Evolutionary conservation across 2,888 invertebrate genomes (phyloP), one percentile per base, ranked within the genome.

Genomic region (Gandaritis pyraliata): DNA sequence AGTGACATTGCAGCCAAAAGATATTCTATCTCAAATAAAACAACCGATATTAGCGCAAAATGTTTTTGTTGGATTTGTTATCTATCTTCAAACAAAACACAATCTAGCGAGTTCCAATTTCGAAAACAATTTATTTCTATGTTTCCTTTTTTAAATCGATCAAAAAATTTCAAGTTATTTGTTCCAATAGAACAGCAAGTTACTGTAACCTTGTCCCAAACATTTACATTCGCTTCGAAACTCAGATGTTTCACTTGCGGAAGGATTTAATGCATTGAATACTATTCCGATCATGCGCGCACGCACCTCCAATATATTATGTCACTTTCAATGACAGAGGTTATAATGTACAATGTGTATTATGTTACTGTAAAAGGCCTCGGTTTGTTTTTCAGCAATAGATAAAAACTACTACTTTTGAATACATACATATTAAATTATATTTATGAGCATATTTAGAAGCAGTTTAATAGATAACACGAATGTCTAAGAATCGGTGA

Each of bases 121-220:
- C 36, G 15, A 52, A 58, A 47, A 39, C 53, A 60, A 48, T 39
- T 54, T 47, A 36, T 33, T 54, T 16, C 48, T 54, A 3, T 45
- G 33, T 43, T 54, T 30, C 39, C 39, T 60, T 53, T 50, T 55
- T 55, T 50, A 55, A 45, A 60, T 15, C 49, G 43, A 54, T 55
- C 55, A 65, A 46, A 52, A 29, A 18, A 58, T 65, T 64, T 43
- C 61, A 66, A 56, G 39, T 55, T 53, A 47, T 58, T 59, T 76
- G 72, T 72, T 78, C 72, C 73, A 77, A 76, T 68, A 66, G 60
- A 65, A 67, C 61, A 70, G 6, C 23, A 33, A 33, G 33, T 33
- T 33, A 55, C 63, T 53, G 55, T 73, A 74, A 76, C 80, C 80
- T 80, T 80, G 80, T 68, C 59, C 72, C 57, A 69, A 69, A 70